Base-by-base conservation (phyloP, 1,140 invertebrate species). In the Sitophilus oryzae region DNA sequence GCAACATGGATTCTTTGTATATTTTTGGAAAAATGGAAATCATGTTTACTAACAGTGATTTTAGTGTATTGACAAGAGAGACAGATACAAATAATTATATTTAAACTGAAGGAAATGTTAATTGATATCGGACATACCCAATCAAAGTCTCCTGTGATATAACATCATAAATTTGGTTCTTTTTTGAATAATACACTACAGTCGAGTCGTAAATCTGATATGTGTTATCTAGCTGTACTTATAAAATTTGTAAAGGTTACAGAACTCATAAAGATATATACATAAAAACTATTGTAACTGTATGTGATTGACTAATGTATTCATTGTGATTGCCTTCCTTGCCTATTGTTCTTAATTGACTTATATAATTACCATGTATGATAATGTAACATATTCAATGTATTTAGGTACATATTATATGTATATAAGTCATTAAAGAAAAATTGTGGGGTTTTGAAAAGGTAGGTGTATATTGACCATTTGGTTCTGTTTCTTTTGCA, bases 221-320 rank as follows among this genome's bases (percentile, higher is more conserved):
- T 44, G 16, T 53, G 57, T 36, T 52, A 61, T 22, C 21, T 65
- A 63, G 62, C 60, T 66, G 64, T 66, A 66, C 64, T 66, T 65
- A 62, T 59, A 37, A 56, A 20, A 54, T 59, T 60, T 57, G 53
- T 48, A 59, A 59, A 59, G 23, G 56, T 38, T 48, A 52, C 51
- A 55, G 59, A 58, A 47, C 56, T 60, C 52, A 38, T n/a, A n/a
- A n/a, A n/a, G n/a, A n/a, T n/a, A n/a, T n/a, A n/a, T n/a, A n/a
- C n/a, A n/a, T n/a, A n/a, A n/a, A n/a, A n/a, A n/a, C n/a, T n/a
- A n/a, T n/a, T n/a, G n/a, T n/a, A n/a, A n/a, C n/a, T n/a, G n/a
- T n/a, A n/a, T n/a, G n/a, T n/a, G n/a, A n/a, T n/a, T n/a, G n/a
- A n/a, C n/a, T n/a, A n/a, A n/a, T n/a, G n/a, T n/a, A n/a, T n/a